These are phyloP conservation scores for Bujurquina vittata DNA, from an alignment of 2,113 vertebrate species.

Conservation along the genomic window DNA sequence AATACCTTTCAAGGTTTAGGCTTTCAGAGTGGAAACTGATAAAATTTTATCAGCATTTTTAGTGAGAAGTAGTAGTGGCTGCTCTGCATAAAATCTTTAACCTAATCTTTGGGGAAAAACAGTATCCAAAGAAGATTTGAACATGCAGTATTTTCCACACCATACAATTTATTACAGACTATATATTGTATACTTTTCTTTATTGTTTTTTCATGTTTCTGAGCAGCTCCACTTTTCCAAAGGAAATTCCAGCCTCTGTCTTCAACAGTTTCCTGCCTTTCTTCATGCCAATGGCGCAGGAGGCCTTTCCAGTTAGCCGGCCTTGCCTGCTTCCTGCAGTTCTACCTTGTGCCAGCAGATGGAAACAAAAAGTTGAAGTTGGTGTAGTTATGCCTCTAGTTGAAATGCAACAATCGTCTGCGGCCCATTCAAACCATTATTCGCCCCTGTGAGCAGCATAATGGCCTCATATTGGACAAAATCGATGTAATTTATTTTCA, in stretches of 20 bases:
- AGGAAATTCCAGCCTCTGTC: background rate
- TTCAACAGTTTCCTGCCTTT: constrained; percentile 12
- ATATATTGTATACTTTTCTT: no score
- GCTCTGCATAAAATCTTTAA: no score
- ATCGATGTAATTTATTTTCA: background rate
- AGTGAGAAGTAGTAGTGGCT: background rate
- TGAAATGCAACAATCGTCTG: background rate
- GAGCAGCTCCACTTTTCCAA: background rate
- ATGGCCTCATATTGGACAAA: background rate
- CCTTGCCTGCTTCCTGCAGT: background rate
- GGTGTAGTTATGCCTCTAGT: background rate
- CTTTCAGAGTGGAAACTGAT: background rate
- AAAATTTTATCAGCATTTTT: background rate
- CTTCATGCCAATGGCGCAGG: background rate
- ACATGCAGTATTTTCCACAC: no score
- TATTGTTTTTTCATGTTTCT: background rate
- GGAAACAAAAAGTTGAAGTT: background rate
- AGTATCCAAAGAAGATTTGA: background rate
- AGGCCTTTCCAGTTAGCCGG: background rate
- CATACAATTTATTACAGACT: no score
- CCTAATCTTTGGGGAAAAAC: no score
- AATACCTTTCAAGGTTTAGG: fast-evolving
- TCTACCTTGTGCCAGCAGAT: constrained; percentile 20
- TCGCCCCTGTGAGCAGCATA: background rate
- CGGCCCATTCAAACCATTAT: background rate